These are phyloP conservation scores for Drosophila malerkotliana DNA, from an alignment of 1,140 invertebrate species.

Conservation along the genomic window DNA sequence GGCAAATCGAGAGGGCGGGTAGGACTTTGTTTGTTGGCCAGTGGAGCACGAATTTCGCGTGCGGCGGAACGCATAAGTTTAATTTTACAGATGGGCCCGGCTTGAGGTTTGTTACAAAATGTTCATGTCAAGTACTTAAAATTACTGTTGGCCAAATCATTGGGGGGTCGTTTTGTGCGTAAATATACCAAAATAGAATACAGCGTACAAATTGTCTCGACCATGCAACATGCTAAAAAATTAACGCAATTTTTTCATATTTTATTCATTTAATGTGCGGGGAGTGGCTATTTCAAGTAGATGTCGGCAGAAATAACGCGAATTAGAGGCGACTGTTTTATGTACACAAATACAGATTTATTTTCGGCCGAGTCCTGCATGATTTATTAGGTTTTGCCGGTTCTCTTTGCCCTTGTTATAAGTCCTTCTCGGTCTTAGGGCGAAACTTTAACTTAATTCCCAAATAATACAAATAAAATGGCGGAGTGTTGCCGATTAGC, in stretches of 20 bases:
- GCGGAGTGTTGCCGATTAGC: conserved; percentile 50
- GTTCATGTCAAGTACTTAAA: conserved; percentile 77
- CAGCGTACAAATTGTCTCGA: conserved; percentile 34
- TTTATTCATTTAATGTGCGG: conserved; percentile 39
- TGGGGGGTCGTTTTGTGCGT: conserved; percentile 35
- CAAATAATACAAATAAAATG: conserved; percentile 19
- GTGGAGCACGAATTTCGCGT: conserved; percentile 56
- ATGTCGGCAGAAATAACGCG: conserved; percentile 19
- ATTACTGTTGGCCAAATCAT: conserved; percentile 55
- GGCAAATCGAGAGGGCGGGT: neutral
- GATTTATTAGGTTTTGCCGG: conserved; percentile 24
- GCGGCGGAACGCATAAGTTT: conserved; percentile 52
- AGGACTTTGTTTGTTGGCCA: conserved; percentile 26
- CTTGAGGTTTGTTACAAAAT: conserved; percentile 50
- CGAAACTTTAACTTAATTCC: conserved; percentile 15
- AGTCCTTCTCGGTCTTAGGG: conserved; percentile 6
- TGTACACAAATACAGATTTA: conserved; percentile 17
- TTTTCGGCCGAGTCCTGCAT: conserved; percentile 11
- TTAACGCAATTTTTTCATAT: conserved; percentile 68
- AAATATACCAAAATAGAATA: conserved; percentile 15
- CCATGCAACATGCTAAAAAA: conserved; percentile 66
- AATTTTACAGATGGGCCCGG: conserved; percentile 56
- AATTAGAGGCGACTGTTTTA: conserved; percentile 25
- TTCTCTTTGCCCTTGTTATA: neutral
- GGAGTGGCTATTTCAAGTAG: conserved; percentile 17